Evolutionary conservation across 2,888 invertebrate species (phyloP).

Genomic region (Deilephila elpenor): DNA sequence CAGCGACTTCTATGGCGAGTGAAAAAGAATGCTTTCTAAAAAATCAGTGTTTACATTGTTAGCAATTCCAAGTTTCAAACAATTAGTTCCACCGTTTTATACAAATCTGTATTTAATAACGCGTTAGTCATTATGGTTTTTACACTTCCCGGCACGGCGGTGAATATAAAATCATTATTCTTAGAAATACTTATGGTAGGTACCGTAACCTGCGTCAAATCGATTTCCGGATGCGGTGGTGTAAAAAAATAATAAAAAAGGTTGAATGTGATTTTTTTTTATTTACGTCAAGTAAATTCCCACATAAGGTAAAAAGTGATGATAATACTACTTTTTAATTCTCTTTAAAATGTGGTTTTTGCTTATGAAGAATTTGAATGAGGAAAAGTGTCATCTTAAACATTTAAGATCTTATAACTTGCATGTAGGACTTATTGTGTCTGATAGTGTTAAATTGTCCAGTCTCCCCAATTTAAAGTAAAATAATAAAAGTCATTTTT

Average conservation of each 20-base stretch:
- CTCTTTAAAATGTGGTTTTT: too few relatives aligned
- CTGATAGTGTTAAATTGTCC: too few relatives aligned
- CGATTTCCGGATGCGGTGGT: background rate
- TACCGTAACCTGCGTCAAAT: background rate
- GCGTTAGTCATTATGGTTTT: constrained; percentile 11
- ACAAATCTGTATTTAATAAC: constrained; percentile 11
- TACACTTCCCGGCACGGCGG: constrained; percentile 12
- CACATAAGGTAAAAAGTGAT: too few relatives aligned
- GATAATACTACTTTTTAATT: too few relatives aligned
- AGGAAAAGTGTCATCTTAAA: too few relatives aligned
- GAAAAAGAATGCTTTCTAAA: background rate
- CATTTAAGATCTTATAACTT: too few relatives aligned
- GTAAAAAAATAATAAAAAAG: background rate
- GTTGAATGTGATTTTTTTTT: background rate
- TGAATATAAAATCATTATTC: constrained; percentile 7
- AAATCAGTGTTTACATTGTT: background rate
- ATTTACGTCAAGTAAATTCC: background rate
- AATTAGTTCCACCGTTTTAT: constrained; percentile 2
- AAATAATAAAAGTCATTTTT: too few relatives aligned
- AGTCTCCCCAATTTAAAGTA: too few relatives aligned
- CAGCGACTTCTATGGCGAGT: too few relatives aligned
- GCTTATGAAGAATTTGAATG: too few relatives aligned
- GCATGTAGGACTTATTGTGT: too few relatives aligned
- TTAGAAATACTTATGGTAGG: background rate
- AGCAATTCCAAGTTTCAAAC: background rate